Base-by-base conservation (phyloP, 2,888 invertebrate genomes). In the Acanthosoma haemorrhoidale region DNA sequence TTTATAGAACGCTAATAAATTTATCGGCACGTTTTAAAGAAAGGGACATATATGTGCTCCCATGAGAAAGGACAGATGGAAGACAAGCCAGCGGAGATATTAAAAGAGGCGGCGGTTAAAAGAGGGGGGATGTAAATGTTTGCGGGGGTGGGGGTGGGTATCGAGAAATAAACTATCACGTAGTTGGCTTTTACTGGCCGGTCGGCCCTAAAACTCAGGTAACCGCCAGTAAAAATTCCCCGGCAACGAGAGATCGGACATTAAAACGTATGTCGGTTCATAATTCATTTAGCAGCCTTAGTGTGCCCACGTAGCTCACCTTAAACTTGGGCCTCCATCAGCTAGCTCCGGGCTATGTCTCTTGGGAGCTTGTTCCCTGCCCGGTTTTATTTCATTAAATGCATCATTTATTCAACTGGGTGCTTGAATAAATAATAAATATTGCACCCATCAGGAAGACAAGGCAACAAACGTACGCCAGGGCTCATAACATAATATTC, bases 151-250 rank as follows among this genome's bases (percentile, higher is more conserved):
- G 51, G 29, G 51, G 29, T 51, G 51, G 51, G 51, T n/a, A n/a
- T 11, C 38, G 9, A 36, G 32, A 60, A 4, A 60, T 60, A 60
- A 60, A 60, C 60, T 60, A 60, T 60, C 60, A 60, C 60, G 60
- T 60, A 60, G 60, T 60, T 60, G 60, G 60, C 25, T 60, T 60
- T 60, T 60, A 60, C 60, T 60, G 60, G 32, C 18, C 31, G 60
- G 36, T 36, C 60, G 18, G 32, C 13, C 60, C 60, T 60, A 60
- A 60, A 60, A 60, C 60, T 29, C 25, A 60, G 32, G 29, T 60
- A 34, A 60, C 34, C 60, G 60, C 25, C 60, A 60, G 60, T 60
- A 60, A 60, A 60, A 60, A 60, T 60, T 60, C 32, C 60, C 15
- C 25, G 18, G 8, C 32, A 36, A n/a, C 11, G 21, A n/a, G 51